phyloP scores from a whole-genome alignment of 2,113 vertebrate genomes.

The Cynoglossus semilaevis region DNA sequence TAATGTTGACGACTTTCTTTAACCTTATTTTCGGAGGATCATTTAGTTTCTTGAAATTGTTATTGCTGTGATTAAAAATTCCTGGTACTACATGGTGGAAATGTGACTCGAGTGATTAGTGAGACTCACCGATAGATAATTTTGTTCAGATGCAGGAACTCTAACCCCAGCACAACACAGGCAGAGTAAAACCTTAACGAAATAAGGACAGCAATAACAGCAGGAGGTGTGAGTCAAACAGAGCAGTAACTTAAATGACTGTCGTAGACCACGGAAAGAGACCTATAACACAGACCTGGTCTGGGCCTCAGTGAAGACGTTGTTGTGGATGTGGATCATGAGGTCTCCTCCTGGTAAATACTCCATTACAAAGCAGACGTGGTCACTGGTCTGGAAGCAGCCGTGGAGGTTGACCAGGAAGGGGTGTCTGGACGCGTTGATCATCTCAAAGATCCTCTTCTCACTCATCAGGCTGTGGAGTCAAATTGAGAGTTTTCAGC shows the following conservation, averaged over 20 bases:
- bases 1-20: too few species aligned
- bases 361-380: constrained; percentile 95
- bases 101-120: too few species aligned
- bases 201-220: constrained; percentile 1
- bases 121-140: constrained; percentile 90
- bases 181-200: constrained; percentile 88
- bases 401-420: constrained; percentile 93
- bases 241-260: background rate
- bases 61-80: too few species aligned
- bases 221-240: background rate
- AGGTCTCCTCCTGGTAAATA: constrained; percentile 93
- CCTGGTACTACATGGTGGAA: too few species aligned
- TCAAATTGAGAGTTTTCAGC: background rate
- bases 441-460: constrained; percentile 93
- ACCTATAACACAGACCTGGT: constrained; percentile 71
- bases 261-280: too few species aligned
- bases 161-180: constrained; percentile 90
- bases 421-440: constrained; percentile 84
- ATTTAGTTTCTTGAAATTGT: too few species aligned
- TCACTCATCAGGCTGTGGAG: constrained; percentile 88
- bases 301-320: constrained; percentile 84
- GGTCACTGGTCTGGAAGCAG: constrained; percentile 91
- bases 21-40: too few species aligned
- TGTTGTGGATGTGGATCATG: constrained; percentile 93
- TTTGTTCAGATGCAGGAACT: constrained; percentile 92